Evolutionary conservation across 2,113 vertebrate genomes (phyloP).

Genomic region (Setophaga coronata): DNA sequence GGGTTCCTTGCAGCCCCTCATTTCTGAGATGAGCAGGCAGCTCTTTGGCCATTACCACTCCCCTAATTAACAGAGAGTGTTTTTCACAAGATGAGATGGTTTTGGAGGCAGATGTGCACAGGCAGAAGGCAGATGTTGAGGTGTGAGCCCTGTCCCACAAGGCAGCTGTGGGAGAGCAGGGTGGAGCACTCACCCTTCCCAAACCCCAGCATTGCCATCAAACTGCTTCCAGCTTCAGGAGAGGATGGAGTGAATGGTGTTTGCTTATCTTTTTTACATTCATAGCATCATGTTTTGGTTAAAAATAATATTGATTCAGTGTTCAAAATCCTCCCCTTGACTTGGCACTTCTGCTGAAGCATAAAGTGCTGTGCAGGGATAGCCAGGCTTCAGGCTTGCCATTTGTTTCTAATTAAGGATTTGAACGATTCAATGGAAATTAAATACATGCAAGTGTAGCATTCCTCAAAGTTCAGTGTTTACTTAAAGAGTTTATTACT

Average conservation of each 20-base stretch:
- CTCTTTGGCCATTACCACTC: not conserved
- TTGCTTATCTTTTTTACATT: not conserved
- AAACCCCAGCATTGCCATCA: not conserved
- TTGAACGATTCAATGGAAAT: conserved; percentile 34
- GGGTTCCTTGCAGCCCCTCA: not conserved
- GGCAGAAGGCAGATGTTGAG: not conserved
- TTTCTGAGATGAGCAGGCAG: not conserved
- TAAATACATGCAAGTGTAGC: conserved; percentile 48
- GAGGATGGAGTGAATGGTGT: not conserved
- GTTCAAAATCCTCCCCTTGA: not conserved
- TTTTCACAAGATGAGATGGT: not conserved
- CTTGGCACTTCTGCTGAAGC: not conserved
- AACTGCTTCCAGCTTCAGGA: not conserved
- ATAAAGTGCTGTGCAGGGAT: not conserved
- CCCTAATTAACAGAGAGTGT: not conserved
- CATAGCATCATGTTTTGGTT: not conserved
- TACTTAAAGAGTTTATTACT: conserved; percentile 63
- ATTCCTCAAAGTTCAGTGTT: conserved; percentile 43
- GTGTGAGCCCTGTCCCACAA: not conserved
- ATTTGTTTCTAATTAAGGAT: conserved; percentile 56
- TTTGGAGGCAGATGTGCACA: not conserved
- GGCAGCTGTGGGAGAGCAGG: not conserved
- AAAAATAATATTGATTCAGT: not conserved
- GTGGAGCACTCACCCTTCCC: not conserved
- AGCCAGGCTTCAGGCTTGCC: not conserved